These are phyloP conservation scores for Atta cephalotes DNA, from an alignment of 1,140 invertebrate species.

Conservation along the genomic window DNA sequence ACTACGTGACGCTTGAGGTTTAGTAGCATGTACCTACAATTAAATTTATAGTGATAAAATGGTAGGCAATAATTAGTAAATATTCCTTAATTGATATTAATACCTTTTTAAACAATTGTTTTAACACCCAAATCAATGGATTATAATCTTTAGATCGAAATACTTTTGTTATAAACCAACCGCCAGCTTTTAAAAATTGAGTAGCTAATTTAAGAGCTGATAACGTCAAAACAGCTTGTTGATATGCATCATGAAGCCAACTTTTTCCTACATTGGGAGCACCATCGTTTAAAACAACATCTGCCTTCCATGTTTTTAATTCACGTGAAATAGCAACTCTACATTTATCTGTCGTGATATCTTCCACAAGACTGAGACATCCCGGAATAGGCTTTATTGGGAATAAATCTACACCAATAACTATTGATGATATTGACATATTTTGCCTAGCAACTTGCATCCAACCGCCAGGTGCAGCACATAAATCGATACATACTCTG, in stretches of 20 bases:
- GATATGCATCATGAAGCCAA: constrained; percentile 99
- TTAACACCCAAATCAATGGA: constrained; percentile 97
- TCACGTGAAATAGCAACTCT: constrained; percentile 92
- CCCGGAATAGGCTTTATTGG: constrained; percentile 97
- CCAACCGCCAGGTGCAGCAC: constrained; percentile 99
- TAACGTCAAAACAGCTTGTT: constrained; percentile 96
- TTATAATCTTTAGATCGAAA: constrained; percentile 99
- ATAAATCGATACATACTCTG: constrained; percentile 98
- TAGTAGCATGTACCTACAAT: constrained; percentile 95
- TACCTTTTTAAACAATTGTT: constrained; percentile 97
- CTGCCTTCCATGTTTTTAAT: constrained; percentile 98
- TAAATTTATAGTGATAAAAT: constrained; percentile 13
- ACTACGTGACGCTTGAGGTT: constrained; percentile 98
- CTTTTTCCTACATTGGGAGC: constrained; percentile 99
- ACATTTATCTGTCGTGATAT: constrained; percentile 98
- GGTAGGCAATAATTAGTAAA: neutral
- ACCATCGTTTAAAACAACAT: constrained; percentile 98
- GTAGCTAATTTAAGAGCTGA: constrained; percentile 97
- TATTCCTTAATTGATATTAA: constrained; percentile 18
- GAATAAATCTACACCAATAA: constrained; percentile 98
- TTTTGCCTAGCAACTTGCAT: constrained; percentile 99
- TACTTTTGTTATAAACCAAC: constrained; percentile 99
- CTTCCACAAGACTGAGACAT: constrained; percentile 95
- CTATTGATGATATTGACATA: constrained; percentile 98
- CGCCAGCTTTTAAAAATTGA: constrained; percentile 96